phyloP scores from a whole-genome alignment of 2,113 vertebrate genomes.

The Oryzias woworae region DNA sequence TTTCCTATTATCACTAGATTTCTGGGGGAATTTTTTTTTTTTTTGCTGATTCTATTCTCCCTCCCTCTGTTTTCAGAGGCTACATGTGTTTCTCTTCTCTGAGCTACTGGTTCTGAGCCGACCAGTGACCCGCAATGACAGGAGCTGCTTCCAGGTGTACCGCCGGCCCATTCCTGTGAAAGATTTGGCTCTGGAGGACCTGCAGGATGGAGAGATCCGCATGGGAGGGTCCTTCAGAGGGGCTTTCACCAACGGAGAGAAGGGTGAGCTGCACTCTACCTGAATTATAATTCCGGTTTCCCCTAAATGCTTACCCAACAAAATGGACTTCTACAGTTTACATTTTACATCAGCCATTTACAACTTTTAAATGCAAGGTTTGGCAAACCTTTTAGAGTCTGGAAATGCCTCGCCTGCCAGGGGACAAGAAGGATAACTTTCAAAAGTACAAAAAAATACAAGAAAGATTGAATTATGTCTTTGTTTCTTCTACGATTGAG shows the following conservation, averaged over 20 bases:
- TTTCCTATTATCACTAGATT: not conserved
- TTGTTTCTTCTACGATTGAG: too few species aligned
- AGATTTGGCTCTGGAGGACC: slow-evolving; percentile 89
- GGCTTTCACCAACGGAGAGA: slow-evolving; percentile 91
- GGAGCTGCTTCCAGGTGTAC: slow-evolving; percentile 92
- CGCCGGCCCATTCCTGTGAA: slow-evolving; percentile 90
- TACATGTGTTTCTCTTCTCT: slow-evolving; percentile 95
- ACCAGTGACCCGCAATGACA: slow-evolving; percentile 88
- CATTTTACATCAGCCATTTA: too few species aligned
- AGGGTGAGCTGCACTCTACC: slow-evolving; percentile 77
- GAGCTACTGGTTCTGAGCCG: slow-evolving; percentile 92
- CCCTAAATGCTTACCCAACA: not conserved
- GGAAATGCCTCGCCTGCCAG: not conserved
- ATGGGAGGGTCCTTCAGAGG: slow-evolving; percentile 96
- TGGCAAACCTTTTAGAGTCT: not conserved
- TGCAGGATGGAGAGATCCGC: slow-evolving; percentile 92
- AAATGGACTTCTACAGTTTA: not conserved
- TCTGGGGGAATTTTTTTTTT: not conserved
- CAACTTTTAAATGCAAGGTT: too few species aligned
- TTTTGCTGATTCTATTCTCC: not conserved
- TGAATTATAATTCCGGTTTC: not conserved
- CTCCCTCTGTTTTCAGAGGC: slow-evolving; percentile 78
- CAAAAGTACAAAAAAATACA: not conserved
- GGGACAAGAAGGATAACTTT: not conserved
- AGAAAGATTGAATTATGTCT: too few species aligned